Evolutionary conservation across 2,888 invertebrate genomes (phyloP).

Genomic region (Maniola hyperantus): DNA sequence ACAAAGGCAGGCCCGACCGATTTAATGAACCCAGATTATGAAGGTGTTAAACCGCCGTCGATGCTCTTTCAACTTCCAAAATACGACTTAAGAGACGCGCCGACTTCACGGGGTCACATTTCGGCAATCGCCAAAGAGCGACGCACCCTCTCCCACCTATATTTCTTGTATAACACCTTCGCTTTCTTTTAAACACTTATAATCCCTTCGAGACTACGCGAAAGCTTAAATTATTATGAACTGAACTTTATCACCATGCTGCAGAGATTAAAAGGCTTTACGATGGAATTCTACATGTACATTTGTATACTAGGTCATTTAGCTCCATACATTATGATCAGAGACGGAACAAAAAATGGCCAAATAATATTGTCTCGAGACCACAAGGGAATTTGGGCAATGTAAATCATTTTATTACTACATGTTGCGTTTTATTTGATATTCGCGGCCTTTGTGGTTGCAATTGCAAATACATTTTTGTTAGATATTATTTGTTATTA

Average conservation of each 20-base stretch:
- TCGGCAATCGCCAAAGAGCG: slow-evolving; percentile 69
- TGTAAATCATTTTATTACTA: slow-evolving; percentile 81
- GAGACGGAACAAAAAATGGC: slow-evolving; percentile 69
- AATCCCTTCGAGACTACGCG: slow-evolving; percentile 51
- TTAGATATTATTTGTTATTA: background rate
- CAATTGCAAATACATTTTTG: slow-evolving; percentile 25
- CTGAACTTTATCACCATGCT: slow-evolving; percentile 59
- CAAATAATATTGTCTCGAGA: slow-evolving; percentile 74
- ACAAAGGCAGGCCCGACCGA: slow-evolving; percentile 75
- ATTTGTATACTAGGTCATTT: slow-evolving; percentile 64
- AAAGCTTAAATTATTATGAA: slow-evolving; percentile 39
- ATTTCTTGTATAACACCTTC: slow-evolving; percentile 60
- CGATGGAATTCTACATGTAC: slow-evolving; percentile 17
- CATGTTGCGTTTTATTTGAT: slow-evolving; percentile 67
- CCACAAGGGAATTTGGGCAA: slow-evolving; percentile 75
- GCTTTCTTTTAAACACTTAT: slow-evolving; percentile 66
- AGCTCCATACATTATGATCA: slow-evolving; percentile 78
- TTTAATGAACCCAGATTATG: slow-evolving; percentile 82
- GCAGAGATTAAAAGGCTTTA: slow-evolving; percentile 39
- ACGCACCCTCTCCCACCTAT: slow-evolving; percentile 60
- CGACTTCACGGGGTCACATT: slow-evolving; percentile 73
- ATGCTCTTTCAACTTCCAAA: slow-evolving; percentile 78
- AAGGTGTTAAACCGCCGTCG: slow-evolving; percentile 80
- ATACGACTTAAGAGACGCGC: slow-evolving; percentile 74
- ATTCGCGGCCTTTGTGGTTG: slow-evolving; percentile 65